Base-by-base conservation (phyloP, 1,140 invertebrate species). In the Stratiolaelaps scimitus region DNA sequence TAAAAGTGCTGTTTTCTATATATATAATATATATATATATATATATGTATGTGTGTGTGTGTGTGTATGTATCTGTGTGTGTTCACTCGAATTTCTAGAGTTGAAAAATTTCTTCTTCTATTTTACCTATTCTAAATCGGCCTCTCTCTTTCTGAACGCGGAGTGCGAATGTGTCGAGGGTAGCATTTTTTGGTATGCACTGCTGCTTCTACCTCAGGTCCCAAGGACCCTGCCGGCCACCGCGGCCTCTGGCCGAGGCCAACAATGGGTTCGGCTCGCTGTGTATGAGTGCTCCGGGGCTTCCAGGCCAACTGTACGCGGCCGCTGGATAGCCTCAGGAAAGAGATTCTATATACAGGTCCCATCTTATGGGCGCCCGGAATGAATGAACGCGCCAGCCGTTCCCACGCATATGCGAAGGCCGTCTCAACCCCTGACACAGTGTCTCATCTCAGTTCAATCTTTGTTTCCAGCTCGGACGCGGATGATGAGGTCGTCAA, bases 121-220 rank as follows among this genome's bases (percentile, higher is more conserved):
- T 17, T 20, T 60, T 60, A 26, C 53, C 47, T 20, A 6, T 7
- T 48, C 15, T 45, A 13, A 13, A 45, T 45, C 15, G 47, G 4
- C 19, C 15, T 48, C 15, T 15, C 19, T 15, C 47, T 48, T 28
- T 20, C 7, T 48, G 19, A 48, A 48, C 26, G 26, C 26, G 7
- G 15, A 48, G 19, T 4, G 26, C 47, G 47, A 48, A 48, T 48
- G 7, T 28, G 47, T 20, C 47, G 47, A 15, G 26, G 19, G 19
- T 28, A 15, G 47, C 26, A 20, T 20, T 48, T 48, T 48, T 48
- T 48, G 47, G 47, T 48, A 48, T 48, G 47, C 47, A 48, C 47
- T 48, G 15, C 26, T 48, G 47, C 15, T 48, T 20, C 15, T 28
- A 15, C 7, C 19, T 20, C 47, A 20, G 26, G 15, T 20, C 7